Evolutionary conservation across 2,888 invertebrate species (phyloP).

Genomic region (Hydropsyche betteni): DNA sequence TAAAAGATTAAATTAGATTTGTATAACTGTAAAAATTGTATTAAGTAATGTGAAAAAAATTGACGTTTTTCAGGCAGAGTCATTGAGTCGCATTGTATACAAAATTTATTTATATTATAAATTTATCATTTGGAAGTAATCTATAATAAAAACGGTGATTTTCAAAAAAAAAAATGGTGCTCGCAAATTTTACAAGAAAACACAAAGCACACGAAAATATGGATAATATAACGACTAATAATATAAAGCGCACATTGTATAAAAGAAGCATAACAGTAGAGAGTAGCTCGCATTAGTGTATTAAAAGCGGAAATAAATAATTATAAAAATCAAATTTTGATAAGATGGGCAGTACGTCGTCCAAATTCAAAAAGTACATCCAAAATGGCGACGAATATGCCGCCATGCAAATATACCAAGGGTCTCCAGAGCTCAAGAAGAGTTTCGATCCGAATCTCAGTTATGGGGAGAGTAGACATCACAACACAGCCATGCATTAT

Average conservation of each 20-base stretch:
- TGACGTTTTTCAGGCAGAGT: too few species aligned
- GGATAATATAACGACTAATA: slow-evolving; percentile 6
- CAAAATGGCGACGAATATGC: slow-evolving; percentile 77
- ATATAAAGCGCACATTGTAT: background rate
- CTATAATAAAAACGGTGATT: too few species aligned
- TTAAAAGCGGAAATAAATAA: background rate
- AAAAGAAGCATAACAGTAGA: background rate
- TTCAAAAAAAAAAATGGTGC: too few species aligned
- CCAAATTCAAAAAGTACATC: slow-evolving; percentile 75
- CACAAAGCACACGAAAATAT: background rate
- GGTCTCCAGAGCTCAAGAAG: slow-evolving; percentile 70
- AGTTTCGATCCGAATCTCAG: slow-evolving; percentile 73
- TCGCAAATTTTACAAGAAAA: too few species aligned
- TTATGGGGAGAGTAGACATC: slow-evolving; percentile 72
- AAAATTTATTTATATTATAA: background rate
- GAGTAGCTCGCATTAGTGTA: background rate
- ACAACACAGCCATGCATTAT: slow-evolving; percentile 74
- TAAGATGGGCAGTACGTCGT: slow-evolving; percentile 73
- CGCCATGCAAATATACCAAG: slow-evolving; percentile 72
- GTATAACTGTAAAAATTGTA: too few species aligned
- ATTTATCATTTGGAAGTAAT: too few species aligned
- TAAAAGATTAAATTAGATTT: too few species aligned
- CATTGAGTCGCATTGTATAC: background rate
- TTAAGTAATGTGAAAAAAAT: too few species aligned
- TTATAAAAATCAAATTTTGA: background rate